Evolutionary conservation across 2,797 vertebrate species (phyloP), one percentile per base, ranked within the genome.

Genomic region (Yasuhikotakia modesta): DNA sequence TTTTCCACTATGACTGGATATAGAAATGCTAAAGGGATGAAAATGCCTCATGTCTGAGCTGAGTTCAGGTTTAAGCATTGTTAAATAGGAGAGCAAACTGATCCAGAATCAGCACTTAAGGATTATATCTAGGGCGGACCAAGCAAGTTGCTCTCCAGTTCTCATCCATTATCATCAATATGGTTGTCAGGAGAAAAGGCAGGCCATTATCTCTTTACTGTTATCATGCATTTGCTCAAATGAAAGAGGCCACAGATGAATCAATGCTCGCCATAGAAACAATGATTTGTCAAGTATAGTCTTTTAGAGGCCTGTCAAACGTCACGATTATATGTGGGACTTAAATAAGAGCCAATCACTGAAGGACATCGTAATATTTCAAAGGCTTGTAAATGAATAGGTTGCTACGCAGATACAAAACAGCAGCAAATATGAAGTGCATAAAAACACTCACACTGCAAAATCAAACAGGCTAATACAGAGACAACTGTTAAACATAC

Each of bases 121-220:
- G 24, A 65, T 21, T 58, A 32, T 81, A 75, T 83, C 58, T 73
- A 65, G 43, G 61, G 77, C 66, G 57, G 32, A 67, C 70, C 66
- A 80, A n/a, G 52, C 77, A 75, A 55, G 52, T 73, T 80, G 46
- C 61, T 72, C 77, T 78, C 57, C 52, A 83, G 75, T 63, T 67
- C 70, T 76, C 52, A 35, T 81, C 81, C 81, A 85, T 83, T 85
- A 85, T 79, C 79, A 80, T 83, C 79, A 78, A 76, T 71, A 73
- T 32, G 53, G 60, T 67, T 81, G 84, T 81, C 70, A 80, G 79
- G 24, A 65, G 68, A 43, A 80, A 70, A 80, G 30, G 22, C 71
- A 70, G 64, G 48, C 79, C 84, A 83, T 85, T 85, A 83, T 75
- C 78, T 79, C 48, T 64, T 52, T 43, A 70, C 70, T 58, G 67